Percentiles rank a stretch among this genome's conserved stretches.
Evolutionary conservation across 2,113 vertebrate species (phyloP).

Genomic region (Pteronura brasiliensis): DNA sequence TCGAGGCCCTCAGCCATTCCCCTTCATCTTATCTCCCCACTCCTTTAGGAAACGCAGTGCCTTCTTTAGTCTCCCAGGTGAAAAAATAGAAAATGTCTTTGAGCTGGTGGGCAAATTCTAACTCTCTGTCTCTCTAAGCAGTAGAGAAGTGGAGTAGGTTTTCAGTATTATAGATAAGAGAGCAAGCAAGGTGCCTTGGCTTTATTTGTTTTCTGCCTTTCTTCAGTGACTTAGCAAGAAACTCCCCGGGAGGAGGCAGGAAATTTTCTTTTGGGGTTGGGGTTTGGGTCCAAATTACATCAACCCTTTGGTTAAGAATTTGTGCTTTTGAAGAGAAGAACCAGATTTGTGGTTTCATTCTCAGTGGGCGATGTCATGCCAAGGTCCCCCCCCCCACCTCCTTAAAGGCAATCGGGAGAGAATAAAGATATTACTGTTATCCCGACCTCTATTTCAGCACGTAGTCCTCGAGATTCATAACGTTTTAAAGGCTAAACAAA

Average conservation of each 20-base stretch:
- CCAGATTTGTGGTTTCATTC: conserved; percentile 59
- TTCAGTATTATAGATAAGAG: not conserved
- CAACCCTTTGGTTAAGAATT: conserved; percentile 46
- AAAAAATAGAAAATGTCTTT: conserved; percentile 54
- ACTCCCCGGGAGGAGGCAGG: conserved; percentile 53
- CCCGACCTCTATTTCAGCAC: conserved; percentile 25
- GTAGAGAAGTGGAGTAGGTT: not conserved
- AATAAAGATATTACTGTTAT: conserved; percentile 55
- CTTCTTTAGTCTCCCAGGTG: conserved; percentile 39
- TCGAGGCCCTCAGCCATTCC: conserved; percentile 28
- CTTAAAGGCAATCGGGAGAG: conserved; percentile 1
- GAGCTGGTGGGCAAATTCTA: conserved; percentile 33
- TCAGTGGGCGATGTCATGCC: conserved; percentile 71
- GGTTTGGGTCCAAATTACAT: not conserved
- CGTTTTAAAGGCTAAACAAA: conserved; percentile 45
- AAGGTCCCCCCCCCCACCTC: not conserved
- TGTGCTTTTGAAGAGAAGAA: conserved; percentile 44
- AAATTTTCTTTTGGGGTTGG: conserved; percentile 11
- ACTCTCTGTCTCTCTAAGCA: not conserved
- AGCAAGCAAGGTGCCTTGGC: conserved; percentile 20
- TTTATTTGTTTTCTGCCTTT: conserved; percentile 64
- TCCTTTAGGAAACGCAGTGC: conserved; percentile 31
- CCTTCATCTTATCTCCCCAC: not conserved
- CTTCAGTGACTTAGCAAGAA: conserved; percentile 77
- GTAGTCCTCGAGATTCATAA: conserved; percentile 23